phyloP scores from a whole-genome alignment of 2,888 invertebrate genomes.

The Diplolepis rosae region DNA sequence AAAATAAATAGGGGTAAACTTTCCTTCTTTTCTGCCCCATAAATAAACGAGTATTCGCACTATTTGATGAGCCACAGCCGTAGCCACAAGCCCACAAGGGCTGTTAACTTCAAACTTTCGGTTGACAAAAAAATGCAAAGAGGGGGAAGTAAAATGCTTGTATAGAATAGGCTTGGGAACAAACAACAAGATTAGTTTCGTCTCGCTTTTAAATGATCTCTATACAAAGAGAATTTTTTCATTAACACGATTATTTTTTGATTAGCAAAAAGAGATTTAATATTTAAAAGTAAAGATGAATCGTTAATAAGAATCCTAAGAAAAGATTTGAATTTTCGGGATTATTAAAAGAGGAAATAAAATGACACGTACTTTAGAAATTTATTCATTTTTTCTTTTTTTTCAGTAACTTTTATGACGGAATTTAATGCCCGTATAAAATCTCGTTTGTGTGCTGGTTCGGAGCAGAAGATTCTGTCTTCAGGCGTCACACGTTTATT shows the following conservation, averaged over 20 bases:
- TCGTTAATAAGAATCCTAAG: no score
- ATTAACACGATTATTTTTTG: no score
- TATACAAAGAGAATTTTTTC: not conserved
- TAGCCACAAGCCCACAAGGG: conserved; percentile 46
- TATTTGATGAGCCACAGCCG: conserved; percentile 44
- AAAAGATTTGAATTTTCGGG: no score
- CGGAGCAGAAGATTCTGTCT: not conserved
- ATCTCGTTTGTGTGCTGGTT: not conserved
- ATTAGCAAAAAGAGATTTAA: not conserved
- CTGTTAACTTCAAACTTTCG: conserved; percentile 50
- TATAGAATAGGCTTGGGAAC: not conserved
- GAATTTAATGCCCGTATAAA: not conserved
- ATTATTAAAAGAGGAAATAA: no score
- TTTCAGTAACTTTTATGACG: not conserved
- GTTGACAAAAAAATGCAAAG: conserved; percentile 43
- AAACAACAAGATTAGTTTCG: not conserved
- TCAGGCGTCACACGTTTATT: not conserved
- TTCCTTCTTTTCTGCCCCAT: conserved; percentile 41
- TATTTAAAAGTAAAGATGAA: no score
- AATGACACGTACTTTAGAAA: no score
- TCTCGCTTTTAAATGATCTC: conserved; percentile 3
- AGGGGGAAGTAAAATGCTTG: not conserved
- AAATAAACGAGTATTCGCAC: conserved; percentile 51
- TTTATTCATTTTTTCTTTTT: not conserved
- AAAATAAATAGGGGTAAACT: conserved; percentile 35